Conservation (phyloP, 2,888 invertebrate species). For the Diachrysia chrysitis region DNA sequence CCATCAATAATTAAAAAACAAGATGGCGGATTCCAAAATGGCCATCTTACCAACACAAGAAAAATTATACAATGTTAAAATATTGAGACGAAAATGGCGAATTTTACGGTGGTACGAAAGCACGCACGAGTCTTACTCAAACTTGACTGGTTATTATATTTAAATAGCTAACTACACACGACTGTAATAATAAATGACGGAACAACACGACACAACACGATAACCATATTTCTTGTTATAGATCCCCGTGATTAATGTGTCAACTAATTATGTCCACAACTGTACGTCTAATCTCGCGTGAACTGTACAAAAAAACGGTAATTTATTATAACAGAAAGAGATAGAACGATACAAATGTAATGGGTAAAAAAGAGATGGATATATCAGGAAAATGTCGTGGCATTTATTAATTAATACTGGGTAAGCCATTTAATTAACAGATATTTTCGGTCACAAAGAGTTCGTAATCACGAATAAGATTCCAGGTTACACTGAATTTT, state of each 20-base stretch:
- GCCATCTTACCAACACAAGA: too few relatives aligned
- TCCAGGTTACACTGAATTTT: neutral
- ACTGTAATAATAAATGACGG: neutral
- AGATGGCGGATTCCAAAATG: too few relatives aligned
- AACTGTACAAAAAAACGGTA: conserved; percentile 49
- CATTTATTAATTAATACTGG: conserved; percentile 47
- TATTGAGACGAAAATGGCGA: neutral
- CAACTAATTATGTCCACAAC: conserved; percentile 44
- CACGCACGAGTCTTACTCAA: neutral
- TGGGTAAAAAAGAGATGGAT: conserved; percentile 1
- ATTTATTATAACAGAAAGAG: conserved; percentile 41
- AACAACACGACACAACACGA: conserved; percentile 5
- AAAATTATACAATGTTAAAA: too few relatives aligned
- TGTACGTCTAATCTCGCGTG: conserved; percentile 26
- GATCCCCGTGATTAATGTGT: conserved; percentile 40
- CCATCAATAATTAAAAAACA: too few relatives aligned
- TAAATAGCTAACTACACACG: neutral
- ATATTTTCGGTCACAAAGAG: conserved; percentile 11
- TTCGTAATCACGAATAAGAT: conserved; percentile 6
- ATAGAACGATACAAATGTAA: conserved; percentile 6
- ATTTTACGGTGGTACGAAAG: neutral
- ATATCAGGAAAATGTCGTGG: conserved; percentile 32
- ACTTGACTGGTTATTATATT: neutral
- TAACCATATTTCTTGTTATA: conserved; percentile 5
- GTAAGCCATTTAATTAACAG: conserved; percentile 21